Percentiles rank a stretch among this genome's conserved stretches.
Conservation (phyloP, 2,797 vertebrate species). For the Gobio occitaniae region DNA sequence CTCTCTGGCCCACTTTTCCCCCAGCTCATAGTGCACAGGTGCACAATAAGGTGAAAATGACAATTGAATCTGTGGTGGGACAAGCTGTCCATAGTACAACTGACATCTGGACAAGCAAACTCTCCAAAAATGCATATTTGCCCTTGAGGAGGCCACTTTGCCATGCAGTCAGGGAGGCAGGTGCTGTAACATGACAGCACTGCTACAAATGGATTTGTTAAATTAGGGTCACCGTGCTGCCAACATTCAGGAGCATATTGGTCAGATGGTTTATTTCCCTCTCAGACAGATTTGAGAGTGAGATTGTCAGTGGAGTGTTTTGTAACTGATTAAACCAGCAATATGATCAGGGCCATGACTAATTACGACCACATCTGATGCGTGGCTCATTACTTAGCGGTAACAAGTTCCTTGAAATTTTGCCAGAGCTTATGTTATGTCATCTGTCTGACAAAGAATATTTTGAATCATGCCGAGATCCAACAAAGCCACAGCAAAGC, state of each 20-base stretch:
- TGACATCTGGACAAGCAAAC: neutral
- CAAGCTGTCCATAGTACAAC: neutral
- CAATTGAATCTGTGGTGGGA: neutral
- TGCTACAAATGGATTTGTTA: constrained; percentile 6
- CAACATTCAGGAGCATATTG: constrained; percentile 5
- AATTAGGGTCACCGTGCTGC: neutral
- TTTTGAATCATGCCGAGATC: neutral
- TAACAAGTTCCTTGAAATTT: constrained; percentile 1
- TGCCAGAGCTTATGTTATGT: constrained; percentile 25
- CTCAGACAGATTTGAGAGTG: neutral
- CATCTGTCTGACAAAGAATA: neutral
- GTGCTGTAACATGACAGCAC: constrained; percentile 13
- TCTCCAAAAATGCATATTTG: constrained; percentile 1
- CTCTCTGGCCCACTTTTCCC: no score
- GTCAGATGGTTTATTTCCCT: constrained; percentile 8
- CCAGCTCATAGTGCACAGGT: neutral
- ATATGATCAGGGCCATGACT: constrained; percentile 25
- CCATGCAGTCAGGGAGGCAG: neutral
- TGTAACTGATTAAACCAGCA: neutral
- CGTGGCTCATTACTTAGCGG: constrained; percentile 31
- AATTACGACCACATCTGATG: constrained; percentile 13
- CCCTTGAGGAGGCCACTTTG: neutral
- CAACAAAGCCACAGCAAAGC: neutral
- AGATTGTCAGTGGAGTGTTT: neutral
- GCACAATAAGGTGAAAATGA: constrained; percentile 5